phyloP scores from a whole-genome alignment of 2,888 invertebrate genomes.

The Stenichneumon culpator region DNA sequence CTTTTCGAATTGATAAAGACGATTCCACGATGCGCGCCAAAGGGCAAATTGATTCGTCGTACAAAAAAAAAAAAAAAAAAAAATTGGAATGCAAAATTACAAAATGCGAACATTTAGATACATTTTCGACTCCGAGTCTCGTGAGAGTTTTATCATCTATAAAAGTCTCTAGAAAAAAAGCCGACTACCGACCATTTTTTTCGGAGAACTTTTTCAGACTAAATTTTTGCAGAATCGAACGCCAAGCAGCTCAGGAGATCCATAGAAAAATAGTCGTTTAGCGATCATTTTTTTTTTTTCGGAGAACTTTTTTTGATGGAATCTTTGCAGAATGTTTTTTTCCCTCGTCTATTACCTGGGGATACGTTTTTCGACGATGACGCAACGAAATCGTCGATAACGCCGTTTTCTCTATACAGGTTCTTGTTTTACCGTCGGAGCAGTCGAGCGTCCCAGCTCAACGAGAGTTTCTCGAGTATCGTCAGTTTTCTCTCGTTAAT shows the following conservation, averaged over 20 bases:
- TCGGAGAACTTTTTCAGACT: not conserved
- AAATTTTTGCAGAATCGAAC: not conserved
- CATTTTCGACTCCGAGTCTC: not conserved
- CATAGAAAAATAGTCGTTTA: no score
- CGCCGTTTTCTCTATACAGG: not conserved
- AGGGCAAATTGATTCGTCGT: not conserved
- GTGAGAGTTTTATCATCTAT: no score
- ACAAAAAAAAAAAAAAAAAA: not conserved
- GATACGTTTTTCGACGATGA: not conserved
- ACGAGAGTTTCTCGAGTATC: slow-evolving; percentile 8
- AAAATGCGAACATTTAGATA: no score
- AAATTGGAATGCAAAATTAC: not conserved
- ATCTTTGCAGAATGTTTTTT: not conserved
- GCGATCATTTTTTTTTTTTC: no score
- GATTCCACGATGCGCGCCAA: not conserved
- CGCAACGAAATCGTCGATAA: not conserved
- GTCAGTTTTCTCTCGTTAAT: not conserved
- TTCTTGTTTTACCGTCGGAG: not conserved
- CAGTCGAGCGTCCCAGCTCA: not conserved
- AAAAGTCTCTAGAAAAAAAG: not conserved
- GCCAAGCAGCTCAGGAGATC: no score
- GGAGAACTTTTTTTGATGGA: not conserved
- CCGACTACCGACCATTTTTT: not conserved
- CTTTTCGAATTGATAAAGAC: not conserved
- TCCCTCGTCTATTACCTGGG: not conserved